Conservation (phyloP, 2,888 invertebrate species). For the Monopis laevigella region DNA sequence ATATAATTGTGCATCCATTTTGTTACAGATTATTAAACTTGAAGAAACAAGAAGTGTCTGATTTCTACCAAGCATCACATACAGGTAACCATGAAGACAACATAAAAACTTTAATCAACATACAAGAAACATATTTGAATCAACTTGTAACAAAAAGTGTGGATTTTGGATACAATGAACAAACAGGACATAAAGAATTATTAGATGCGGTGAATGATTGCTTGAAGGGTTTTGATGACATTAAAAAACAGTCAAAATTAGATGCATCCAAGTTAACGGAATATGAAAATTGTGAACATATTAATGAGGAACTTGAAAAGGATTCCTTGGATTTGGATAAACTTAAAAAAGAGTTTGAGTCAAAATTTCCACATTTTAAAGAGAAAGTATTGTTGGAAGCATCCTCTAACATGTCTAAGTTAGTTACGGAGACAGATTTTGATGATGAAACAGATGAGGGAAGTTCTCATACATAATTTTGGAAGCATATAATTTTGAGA, state of each 20-base stretch:
- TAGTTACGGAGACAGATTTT: slow-evolving; percentile 33
- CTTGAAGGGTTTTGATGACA: slow-evolving; percentile 41
- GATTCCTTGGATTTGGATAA: slow-evolving; percentile 36
- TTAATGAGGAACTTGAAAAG: slow-evolving; percentile 31
- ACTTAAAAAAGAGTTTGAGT: slow-evolving; percentile 38
- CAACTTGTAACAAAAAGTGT: slow-evolving; percentile 42
- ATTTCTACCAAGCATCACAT: slow-evolving; percentile 35
- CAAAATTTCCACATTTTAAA: slow-evolving; percentile 41
- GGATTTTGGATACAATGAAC: slow-evolving; percentile 45
- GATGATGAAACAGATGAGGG: slow-evolving; percentile 16
- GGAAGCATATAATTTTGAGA: background rate
- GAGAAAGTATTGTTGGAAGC: slow-evolving; percentile 44
- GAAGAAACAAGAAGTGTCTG: slow-evolving; percentile 30
- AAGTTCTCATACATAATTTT: background rate
- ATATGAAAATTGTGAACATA: slow-evolving; percentile 30
- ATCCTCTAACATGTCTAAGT: slow-evolving; percentile 35
- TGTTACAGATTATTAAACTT: slow-evolving; percentile 43
- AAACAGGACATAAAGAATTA: slow-evolving; percentile 42
- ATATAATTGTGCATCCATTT: no score
- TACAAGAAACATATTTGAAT: slow-evolving; percentile 37
- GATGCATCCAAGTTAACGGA: slow-evolving; percentile 38
- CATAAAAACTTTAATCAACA: slow-evolving; percentile 27
- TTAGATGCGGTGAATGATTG: slow-evolving; percentile 51
- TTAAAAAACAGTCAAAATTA: slow-evolving; percentile 45
- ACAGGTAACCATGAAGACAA: slow-evolving; percentile 29